Evolutionary conservation across 2,113 vertebrate species (phyloP), one percentile per base, ranked within the genome.

Genomic region (Acanthisitta chloris): DNA sequence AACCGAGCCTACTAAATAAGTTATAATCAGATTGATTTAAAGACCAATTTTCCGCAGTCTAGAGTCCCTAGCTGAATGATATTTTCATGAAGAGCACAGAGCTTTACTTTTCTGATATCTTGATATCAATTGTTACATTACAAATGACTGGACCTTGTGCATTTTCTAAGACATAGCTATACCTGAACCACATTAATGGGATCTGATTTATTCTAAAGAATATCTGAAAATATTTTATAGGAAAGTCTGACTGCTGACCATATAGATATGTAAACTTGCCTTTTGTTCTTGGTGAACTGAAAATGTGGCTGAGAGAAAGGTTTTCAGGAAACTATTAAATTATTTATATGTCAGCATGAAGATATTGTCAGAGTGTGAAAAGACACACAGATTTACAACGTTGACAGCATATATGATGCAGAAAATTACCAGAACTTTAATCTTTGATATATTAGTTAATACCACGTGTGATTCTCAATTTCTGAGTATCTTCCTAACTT

Each of bases 21-120:
- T 92, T 96, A 84, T 64, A 69, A 76, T 61, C 61, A 77, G 29
- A 51, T 54, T 79, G 62, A 92, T 90, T 88, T 86, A 93, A 79
- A 80, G 65, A 71, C 42, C 25, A 82, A 6, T 83, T 91, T 89
- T 82, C 14, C 26, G 26, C 31, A 42, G 24, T 76, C 51, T 59
- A 71, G 57, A 23, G 4, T 49, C 28, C 25, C n/a, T 71, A 65
- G n/a, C 20, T 85, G 62, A 89, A 65, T 17, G 5, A 20, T 73
- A 58, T 90, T 88, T 91, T 81, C 34, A 51, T 10, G 5, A 79
- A 61, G 5, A 85, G 4, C 14, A 72, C 20, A 46, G 20, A 40
- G 13, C 9, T 65, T 4, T 31, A 57, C 6, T 58, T 87, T 48
- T 49, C 45, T 66, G 49, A 85, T 17, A 42, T 82, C 52, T 77